phyloP scores from a whole-genome alignment of 2,797 vertebrate species.

The Malacoctenus gilli region DNA sequence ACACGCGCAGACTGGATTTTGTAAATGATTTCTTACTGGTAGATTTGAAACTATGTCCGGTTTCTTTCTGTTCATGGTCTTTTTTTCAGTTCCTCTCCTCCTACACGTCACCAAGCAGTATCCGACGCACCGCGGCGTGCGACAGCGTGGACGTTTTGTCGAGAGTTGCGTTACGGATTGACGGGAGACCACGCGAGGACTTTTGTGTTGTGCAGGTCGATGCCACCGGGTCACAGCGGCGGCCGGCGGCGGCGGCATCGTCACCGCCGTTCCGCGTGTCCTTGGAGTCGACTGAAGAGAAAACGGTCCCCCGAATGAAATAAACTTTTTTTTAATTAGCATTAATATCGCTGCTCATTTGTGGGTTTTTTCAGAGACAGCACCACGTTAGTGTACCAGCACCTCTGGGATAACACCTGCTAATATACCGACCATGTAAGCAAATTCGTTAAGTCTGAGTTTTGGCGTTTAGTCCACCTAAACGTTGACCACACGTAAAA shows the following conservation, averaged over 20 bases:
- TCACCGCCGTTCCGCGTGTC: constrained; percentile 11
- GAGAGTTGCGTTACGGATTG: constrained; percentile 17
- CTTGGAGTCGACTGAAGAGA: constrained; percentile 60
- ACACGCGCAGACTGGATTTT: constrained; percentile 65
- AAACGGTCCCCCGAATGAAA: too few relatives aligned
- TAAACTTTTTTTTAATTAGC: constrained; percentile 66
- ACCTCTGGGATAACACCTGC: too few relatives aligned
- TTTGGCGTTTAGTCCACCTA: too few relatives aligned
- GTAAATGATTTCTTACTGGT: constrained; percentile 72
- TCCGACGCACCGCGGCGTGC: constrained; percentile 47
- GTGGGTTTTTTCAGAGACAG: too few relatives aligned
- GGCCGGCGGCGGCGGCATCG: too few relatives aligned
- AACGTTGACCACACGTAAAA: too few relatives aligned
- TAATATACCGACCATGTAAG: too few relatives aligned
- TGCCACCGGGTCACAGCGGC: too few relatives aligned
- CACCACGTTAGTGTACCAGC: too few relatives aligned
- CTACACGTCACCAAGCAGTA: constrained; percentile 47
- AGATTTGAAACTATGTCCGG: constrained; percentile 56
- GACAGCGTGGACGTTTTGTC: constrained; percentile 38
- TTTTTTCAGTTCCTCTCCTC: constrained; percentile 44
- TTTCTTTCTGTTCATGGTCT: constrained; percentile 64
- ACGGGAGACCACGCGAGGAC: too few relatives aligned
- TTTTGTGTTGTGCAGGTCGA: constrained; percentile 63
- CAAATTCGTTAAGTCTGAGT: too few relatives aligned
- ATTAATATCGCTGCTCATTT: constrained; percentile 20